phyloP scores from a whole-genome alignment of 2,888 invertebrate species.

The Osmoderma eremita region DNA sequence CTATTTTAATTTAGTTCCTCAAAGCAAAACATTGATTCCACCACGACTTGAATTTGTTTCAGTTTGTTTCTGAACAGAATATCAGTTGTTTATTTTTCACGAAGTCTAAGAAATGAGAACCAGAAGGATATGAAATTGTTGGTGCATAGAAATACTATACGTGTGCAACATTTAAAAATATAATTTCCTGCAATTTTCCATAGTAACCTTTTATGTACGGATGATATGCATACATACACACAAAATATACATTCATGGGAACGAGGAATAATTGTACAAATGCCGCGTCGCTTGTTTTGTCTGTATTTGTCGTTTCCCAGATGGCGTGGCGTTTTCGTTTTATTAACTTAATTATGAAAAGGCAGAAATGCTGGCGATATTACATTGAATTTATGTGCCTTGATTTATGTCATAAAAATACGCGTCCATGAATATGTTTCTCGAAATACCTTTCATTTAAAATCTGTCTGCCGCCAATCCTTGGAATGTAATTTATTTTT shows the following conservation, averaged over 20 bases:
- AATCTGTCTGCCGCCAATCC: too few species aligned
- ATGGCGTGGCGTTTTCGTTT: conserved; percentile 26
- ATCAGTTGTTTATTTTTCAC: too few species aligned
- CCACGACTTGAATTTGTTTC: too few species aligned
- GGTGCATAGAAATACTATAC: too few species aligned
- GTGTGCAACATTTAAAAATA: too few species aligned
- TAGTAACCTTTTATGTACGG: not conserved
- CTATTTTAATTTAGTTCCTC: too few species aligned
- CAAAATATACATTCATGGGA: conserved; percentile 30
- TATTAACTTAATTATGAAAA: conserved; percentile 38
- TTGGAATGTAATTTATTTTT: too few species aligned
- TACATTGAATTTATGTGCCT: conserved; percentile 19
- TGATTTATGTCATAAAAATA: conserved; percentile 31
- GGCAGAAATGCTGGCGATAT: conserved; percentile 24
- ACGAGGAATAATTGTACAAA: conserved; percentile 17
- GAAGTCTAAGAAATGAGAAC: too few species aligned
- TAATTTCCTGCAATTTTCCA: too few species aligned
- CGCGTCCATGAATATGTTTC: not conserved
- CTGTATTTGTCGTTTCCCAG: conserved; percentile 28
- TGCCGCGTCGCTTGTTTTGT: conserved; percentile 21
- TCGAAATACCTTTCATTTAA: not conserved
- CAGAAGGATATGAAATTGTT: too few species aligned
- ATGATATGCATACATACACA: not conserved
- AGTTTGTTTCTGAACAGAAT: too few species aligned
- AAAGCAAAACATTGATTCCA: too few species aligned